Base-by-base conservation (phyloP, 2,888 invertebrate genomes). In the Drosophila austrosaltans region DNA sequence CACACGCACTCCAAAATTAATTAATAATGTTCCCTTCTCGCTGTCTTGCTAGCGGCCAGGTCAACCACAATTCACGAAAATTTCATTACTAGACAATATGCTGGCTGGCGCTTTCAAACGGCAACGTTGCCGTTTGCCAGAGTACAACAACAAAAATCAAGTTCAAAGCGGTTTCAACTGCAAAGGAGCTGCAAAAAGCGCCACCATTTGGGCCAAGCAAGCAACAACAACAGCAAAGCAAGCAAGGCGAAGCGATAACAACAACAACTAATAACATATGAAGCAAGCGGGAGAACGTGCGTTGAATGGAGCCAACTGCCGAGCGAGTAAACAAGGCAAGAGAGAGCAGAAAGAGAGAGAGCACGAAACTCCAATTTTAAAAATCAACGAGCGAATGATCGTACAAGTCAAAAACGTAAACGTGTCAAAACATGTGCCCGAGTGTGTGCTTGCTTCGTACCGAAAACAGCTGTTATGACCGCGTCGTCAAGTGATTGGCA, bases 161-260 rank as follows among this genome's bases (percentile, higher is more conserved):
- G 87, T 81, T 85, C 71, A 75, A 87, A 89, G 89, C 87, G 75
- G 87, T 89, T 87, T 67, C 69, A 87, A 79, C 87, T 75, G 75
- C 71, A 77, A 61, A 42, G 48, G 75, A 77, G 75, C 76, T 71
- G 67, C 75, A 48, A 66, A 63, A 61, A 76, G 69, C 73, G 53
- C 63, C 63, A 62, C 63, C 73, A 66, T 66, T 66, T 62, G 72
- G 66, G 53, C 73, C 53, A 69, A 66, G 44, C 54, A 54, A 42
- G 36, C 36, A 36, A 36, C 59, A 64, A 63, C 62, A 36, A 36
- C 59, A 64, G 60, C 62, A 73, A 64, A 48, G n/a, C 12, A 28
- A 56, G 25, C 20, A 40, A 44, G 5, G 40, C 59, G 12, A 60
- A 32, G 20, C 32, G 12, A 39, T 39, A 68, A 32, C 32, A 67